Conservation (phyloP, 2,113 vertebrate genomes). For the Rhodinocichla rosea region DNA sequence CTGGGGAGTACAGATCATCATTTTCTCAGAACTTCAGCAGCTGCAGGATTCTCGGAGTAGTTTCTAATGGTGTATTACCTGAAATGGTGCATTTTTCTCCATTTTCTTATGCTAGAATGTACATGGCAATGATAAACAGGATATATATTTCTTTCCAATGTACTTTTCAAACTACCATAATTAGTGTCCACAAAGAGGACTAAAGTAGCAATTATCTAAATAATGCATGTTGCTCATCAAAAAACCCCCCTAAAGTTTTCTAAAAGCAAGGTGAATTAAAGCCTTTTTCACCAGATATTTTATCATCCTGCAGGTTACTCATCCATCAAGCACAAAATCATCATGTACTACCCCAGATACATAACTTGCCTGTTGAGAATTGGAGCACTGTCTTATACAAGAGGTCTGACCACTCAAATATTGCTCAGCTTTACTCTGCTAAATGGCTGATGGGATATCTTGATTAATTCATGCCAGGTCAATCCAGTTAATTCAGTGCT, state of each 20-base stretch:
- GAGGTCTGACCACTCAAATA: not conserved
- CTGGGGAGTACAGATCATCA: not conserved
- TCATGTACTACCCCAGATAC: not conserved
- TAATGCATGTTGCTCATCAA: constrained; percentile 11
- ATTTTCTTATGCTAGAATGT: not conserved
- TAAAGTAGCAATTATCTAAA: constrained; percentile 44
- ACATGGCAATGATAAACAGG: not conserved
- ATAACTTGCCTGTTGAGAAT: not conserved
- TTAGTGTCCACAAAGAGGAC: not conserved
- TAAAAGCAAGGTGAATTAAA: not conserved
- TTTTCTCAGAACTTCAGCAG: constrained; percentile 11
- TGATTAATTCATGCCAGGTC: constrained; percentile 6
- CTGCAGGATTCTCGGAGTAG: not conserved
- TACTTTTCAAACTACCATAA: not conserved
- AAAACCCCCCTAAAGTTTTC: not conserved
- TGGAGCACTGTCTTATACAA: not conserved
- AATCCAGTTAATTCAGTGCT: not conserved
- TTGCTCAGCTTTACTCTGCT: not conserved
- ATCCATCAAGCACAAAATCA: not conserved
- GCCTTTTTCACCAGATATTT: not conserved
- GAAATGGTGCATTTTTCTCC: not conserved
- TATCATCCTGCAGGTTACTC: not conserved
- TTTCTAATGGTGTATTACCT: not conserved
- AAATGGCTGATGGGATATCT: not conserved
- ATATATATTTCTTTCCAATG: not conserved